A percentile compares a stretch with the other conserved stretches of the same genome.
phyloP scores from a whole-genome alignment of 2,888 invertebrate species.

The Metopia argyrocephala region DNA sequence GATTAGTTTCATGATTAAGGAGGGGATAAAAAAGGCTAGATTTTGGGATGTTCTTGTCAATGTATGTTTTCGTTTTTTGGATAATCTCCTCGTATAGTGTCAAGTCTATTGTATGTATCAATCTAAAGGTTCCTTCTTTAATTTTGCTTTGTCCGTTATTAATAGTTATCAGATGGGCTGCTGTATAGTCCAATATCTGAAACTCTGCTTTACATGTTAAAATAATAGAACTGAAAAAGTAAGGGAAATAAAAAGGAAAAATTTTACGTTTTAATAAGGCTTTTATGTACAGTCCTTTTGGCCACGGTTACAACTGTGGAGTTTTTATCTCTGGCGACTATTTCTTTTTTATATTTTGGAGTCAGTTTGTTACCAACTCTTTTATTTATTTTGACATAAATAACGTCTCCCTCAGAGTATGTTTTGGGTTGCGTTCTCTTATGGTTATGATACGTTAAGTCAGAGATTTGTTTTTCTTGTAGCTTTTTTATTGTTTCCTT shows the following conservation, averaged over 20 bases:
- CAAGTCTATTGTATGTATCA: too few species aligned
- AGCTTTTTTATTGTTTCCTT: constrained; percentile 25
- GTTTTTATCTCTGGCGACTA: too few species aligned
- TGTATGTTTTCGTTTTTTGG: constrained; percentile 4
- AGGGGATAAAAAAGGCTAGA: constrained; percentile 15
- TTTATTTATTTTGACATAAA: constrained; percentile 26
- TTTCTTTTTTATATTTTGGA: constrained; percentile 32
- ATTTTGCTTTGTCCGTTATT: not conserved
- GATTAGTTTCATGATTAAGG: constrained; percentile 23
- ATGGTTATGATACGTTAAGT: constrained; percentile 42
- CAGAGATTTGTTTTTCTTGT: constrained; percentile 13
- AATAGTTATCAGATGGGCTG: constrained; percentile 4
- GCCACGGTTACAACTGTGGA: not conserved
- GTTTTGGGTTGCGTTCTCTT: not conserved
- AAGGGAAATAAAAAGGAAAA: not conserved
- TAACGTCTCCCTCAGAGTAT: not conserved
- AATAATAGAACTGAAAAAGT: not conserved
- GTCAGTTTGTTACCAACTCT: constrained; percentile 34
- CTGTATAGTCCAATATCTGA: not conserved
- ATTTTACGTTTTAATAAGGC: too few species aligned
- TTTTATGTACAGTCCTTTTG: not conserved
- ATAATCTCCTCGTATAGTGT: too few species aligned
- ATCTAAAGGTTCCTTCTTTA: too few species aligned
- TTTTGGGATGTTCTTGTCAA: not conserved
- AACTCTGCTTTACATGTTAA: not conserved